Evolutionary conservation across 2,113 vertebrate genomes (phyloP).

Genomic region (Dipodomys ordii): DNA sequence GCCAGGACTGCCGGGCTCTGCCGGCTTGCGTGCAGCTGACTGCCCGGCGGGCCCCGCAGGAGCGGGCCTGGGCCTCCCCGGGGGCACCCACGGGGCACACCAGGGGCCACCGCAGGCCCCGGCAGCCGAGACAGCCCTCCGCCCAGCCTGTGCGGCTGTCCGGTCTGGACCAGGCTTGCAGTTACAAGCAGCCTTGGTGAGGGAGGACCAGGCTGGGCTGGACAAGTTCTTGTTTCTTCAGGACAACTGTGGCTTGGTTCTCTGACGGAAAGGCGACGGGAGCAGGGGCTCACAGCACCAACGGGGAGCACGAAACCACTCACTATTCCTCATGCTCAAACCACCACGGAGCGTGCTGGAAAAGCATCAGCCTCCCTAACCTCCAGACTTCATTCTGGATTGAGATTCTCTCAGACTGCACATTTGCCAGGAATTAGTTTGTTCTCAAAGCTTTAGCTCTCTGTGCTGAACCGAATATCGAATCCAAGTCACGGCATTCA

Average conservation of each 20-base stretch:
- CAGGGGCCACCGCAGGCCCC: background rate
- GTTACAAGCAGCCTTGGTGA: background rate
- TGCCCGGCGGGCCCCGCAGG: no score
- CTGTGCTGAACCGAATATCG: conserved; percentile 42
- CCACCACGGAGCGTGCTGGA: conserved; percentile 54
- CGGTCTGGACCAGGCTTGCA: background rate
- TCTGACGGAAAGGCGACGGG: conserved; percentile 81
- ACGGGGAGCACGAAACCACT: conserved; percentile 59
- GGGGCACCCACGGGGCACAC: no score
- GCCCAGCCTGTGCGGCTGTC: conserved; percentile 10
- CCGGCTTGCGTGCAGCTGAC: background rate
- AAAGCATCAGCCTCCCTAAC: conserved; percentile 46
- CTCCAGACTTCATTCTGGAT: conserved; percentile 14
- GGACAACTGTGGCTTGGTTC: conserved; percentile 82
- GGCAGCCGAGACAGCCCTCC: background rate
- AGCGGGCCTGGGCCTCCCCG: no score
- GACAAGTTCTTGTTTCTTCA: conserved; percentile 76
- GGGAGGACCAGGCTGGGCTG: conserved; percentile 82
- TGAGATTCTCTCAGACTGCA: background rate
- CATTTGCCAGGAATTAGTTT: conserved; percentile 18
- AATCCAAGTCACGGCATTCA: background rate
- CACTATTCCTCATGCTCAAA: conserved; percentile 65
- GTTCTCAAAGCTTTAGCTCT: conserved; percentile 38
- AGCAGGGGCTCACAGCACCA: conserved; percentile 71
- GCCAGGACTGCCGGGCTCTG: background rate